These are phyloP conservation scores for Mesaphorura yosii DNA, from an alignment of 1,140 invertebrate genomes.

Conservation along the genomic window DNA sequence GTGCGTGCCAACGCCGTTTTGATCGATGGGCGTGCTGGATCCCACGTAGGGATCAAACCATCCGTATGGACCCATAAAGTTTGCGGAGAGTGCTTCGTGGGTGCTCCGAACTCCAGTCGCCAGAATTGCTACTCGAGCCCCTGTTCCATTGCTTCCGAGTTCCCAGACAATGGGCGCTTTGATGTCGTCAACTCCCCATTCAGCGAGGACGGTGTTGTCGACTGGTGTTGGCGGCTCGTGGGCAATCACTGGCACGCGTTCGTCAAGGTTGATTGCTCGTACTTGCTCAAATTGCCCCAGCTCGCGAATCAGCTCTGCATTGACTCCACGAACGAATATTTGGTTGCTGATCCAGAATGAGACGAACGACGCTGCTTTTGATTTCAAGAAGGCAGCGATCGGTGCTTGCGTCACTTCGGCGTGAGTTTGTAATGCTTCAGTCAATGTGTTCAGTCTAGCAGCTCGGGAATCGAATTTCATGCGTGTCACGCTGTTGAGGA, in stretches of 20 bases:
- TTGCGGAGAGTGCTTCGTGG: constrained; percentile 1
- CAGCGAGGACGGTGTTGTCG: background rate
- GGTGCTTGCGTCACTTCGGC: background rate
- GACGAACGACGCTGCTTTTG: background rate
- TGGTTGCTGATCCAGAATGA: constrained; percentile 18
- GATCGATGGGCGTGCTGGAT: background rate
- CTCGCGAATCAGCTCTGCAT: background rate
- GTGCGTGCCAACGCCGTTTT: constrained; percentile 9
- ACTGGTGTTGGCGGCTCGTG: background rate
- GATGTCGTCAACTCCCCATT: constrained; percentile 6
- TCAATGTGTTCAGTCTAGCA: too few species aligned
- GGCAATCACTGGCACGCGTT: background rate
- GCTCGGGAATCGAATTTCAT: too few species aligned
- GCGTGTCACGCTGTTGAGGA: too few species aligned
- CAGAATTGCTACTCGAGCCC: background rate
- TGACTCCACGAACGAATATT: constrained; percentile 4
- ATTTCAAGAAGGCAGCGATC: background rate
- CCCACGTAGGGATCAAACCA: constrained; percentile 8
- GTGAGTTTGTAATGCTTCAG: too few species aligned
- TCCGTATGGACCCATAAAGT: constrained; percentile 1
- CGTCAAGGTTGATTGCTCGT: background rate
- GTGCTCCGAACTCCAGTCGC: constrained; percentile 2
- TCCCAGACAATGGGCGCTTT: constrained; percentile 3
- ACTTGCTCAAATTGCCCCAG: background rate
- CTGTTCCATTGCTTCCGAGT: constrained; percentile 7